Conservation (phyloP, 2,888 invertebrate genomes). For the Dryobotodes eremita region DNA sequence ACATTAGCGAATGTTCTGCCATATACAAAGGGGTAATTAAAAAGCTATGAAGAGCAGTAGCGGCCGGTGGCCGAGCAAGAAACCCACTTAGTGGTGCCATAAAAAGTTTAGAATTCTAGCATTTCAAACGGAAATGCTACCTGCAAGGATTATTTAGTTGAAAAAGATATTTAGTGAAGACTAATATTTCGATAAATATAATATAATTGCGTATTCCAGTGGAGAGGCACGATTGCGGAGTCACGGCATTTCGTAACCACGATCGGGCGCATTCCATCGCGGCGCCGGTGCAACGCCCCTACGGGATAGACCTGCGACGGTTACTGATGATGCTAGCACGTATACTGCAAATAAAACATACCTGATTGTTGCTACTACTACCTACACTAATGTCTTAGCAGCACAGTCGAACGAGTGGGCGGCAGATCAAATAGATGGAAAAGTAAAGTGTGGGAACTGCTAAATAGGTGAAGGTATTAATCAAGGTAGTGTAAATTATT, state of each 20-base stretch:
- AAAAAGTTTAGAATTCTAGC: conserved; percentile 67
- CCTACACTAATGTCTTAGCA: conserved; percentile 53
- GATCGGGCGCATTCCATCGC: conserved; percentile 87
- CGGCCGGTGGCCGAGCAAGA: conserved; percentile 70
- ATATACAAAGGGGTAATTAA: conserved; percentile 86
- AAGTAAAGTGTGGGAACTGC: conserved; percentile 70
- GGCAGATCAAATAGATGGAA: conserved; percentile 57
- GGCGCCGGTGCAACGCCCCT: conserved; percentile 86
- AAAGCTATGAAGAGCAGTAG: conserved; percentile 82
- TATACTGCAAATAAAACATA: conserved; percentile 64
- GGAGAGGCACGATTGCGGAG: conserved; percentile 81
- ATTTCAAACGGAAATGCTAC: conserved; percentile 34
- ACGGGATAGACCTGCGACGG: conserved; percentile 81
- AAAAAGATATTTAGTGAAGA: conserved; percentile 51
- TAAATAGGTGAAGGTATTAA: conserved; percentile 74
- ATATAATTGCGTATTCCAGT: conserved; percentile 80
- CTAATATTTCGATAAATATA: conserved; percentile 70
- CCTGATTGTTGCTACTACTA: conserved; percentile 62
- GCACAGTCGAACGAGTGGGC: conserved; percentile 62
- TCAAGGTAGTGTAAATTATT: conserved; percentile 66
- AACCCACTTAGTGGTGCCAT: conserved; percentile 77
- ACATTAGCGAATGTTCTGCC: conserved; percentile 86
- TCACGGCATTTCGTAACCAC: conserved; percentile 88
- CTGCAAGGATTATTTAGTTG: conserved; percentile 12
- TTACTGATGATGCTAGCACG: conserved; percentile 77